Base-by-base conservation (phyloP, 2,113 vertebrate genomes). In the Sakesphorus luctuosus region DNA sequence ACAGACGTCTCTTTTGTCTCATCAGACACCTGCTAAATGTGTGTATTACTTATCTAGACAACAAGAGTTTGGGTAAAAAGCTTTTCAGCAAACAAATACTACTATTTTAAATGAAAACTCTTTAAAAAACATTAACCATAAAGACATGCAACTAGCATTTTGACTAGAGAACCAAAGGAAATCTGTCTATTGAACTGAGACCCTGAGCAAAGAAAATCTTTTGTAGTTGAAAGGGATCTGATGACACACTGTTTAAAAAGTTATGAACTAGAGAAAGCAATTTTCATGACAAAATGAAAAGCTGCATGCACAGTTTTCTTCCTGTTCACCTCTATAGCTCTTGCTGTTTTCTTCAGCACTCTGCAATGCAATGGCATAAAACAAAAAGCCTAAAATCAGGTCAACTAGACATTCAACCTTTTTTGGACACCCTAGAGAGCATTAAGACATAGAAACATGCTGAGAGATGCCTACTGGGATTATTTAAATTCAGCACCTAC, bases 401-500 rank as follows among this genome's bases (percentile, higher is more conserved):
- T 79, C 73, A 95, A 58, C 29, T 68, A 84, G 44, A n/a, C 56
- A 74, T 16, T 62, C 29, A 43, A 6, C 33, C 35, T 72, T 73
- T 80, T 77, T 58, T 0, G 0, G 55, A 44, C 31, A 80, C 28
- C 17, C 28, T 50, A 66, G 28, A 87, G 92, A 29, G 50, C 17
- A 62, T 20, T 43, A 83, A 66, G 26, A 46, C 50, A 86, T 29
- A 81, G 61, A 78, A 71, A 87, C 56, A 82, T 44, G 65, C 35
- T 15, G 2, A 67, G 20, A 72, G 63, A 71, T 75, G 56, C 13
- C 81, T 74, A 91, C 36, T 38, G 56, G 52, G 85, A 74, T 81
- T 89, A 89, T 84, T 89, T 58, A 96, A 92, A 86, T 71, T 65
- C 53, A 65, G 35, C 68, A 89, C 21, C 68, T 91, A 94, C 50